Base-by-base conservation (phyloP, 2,113 vertebrate genomes). In the cattle (Bos taurus) region DNA sequence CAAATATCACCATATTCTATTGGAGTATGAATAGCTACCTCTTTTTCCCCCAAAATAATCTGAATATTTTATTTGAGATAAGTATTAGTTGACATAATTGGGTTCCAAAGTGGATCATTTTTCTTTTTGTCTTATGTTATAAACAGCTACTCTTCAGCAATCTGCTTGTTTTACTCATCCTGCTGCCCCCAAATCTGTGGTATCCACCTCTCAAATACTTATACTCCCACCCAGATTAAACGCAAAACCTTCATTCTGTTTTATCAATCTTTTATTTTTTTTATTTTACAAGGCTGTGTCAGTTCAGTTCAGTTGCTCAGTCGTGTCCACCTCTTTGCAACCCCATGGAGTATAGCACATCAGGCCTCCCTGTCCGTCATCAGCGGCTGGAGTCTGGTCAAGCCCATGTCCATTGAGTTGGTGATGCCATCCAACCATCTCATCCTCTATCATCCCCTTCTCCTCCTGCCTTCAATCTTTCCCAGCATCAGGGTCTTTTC, bases 331-430 rank as follows among this genome's bases (percentile, higher is more conserved):
- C 19, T 71, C 10, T 40, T 71, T 71, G 64, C 19, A 21, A 5
- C 17, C 17, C n/a, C 8, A 3, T 36, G 17, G 17, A 71, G 0
- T 11, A 2, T 9, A 71, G 67, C n/a, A 36, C 2, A 2, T 9
- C n/a, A 36, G 19, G 67, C 19, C 10, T 71, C 19, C 10, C 4
- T 40, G n/a, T 40, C 10, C 67, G 12, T 71, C 67, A 71, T 19
- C n/a, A 71, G 40, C n/a, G 12, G 9, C 67, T 1, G 0, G n/a
- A 71, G 67, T 11, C n/a, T 23, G 6, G 9, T 2, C n/a, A 23
- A 23, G 36, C 19, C 9, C 19, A 23, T 12, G 67, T 12, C 19
- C 19, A 23, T 12, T 0, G n/a, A 23, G 67, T 71, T 0, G 0
- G 5, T 23, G 67, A 71, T 71, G 9, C 10, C 67, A 40, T 71